Evolutionary conservation across 2,888 invertebrate genomes (phyloP).

Genomic region (Rhingia rostrata): DNA sequence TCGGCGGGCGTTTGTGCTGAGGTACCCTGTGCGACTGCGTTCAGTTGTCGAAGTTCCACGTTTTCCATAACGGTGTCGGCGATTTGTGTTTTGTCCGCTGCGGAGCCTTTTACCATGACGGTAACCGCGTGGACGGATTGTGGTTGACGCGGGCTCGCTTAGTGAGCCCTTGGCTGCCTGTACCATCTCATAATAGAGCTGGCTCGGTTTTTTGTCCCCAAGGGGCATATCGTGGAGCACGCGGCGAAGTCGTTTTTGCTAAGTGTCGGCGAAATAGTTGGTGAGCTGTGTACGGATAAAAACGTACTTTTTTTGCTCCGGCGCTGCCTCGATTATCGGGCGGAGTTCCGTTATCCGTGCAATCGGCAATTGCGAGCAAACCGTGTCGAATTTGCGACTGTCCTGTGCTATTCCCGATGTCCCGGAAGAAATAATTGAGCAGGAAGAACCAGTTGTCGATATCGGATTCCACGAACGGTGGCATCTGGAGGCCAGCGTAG

Average conservation of each 20-base stretch:
- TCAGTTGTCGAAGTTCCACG: background rate
- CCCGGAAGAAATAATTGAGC: slow-evolving; percentile 20
- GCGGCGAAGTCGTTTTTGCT: slow-evolving; percentile 19
- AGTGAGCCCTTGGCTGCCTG: slow-evolving; percentile 17
- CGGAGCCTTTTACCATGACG: slow-evolving; percentile 24
- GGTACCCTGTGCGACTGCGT: too few relatives aligned
- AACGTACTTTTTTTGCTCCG: slow-evolving; percentile 3
- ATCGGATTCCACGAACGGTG: too few relatives aligned
- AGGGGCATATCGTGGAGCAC: background rate
- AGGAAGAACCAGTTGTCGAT: too few relatives aligned
- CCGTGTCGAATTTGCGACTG: slow-evolving; percentile 22
- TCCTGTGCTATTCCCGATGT: slow-evolving; percentile 15
- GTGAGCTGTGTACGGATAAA: slow-evolving; percentile 11
- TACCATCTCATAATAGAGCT: slow-evolving; percentile 32
- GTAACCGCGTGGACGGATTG: background rate
- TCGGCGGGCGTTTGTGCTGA: too few relatives aligned
- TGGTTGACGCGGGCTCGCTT: slow-evolving; percentile 23
- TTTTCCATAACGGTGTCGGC: slow-evolving; percentile 31
- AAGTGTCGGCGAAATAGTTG: slow-evolving; percentile 20
- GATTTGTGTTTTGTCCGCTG: slow-evolving; percentile 16
- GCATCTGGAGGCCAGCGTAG: too few relatives aligned
- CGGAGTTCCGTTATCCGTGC: too few relatives aligned
- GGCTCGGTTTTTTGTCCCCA: slow-evolving; percentile 34
- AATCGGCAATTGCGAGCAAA: slow-evolving; percentile 35
- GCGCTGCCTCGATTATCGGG: slow-evolving; percentile 13